Conservation (phyloP, 2,113 vertebrate species). For the human (Homo sapiens) region DNA sequence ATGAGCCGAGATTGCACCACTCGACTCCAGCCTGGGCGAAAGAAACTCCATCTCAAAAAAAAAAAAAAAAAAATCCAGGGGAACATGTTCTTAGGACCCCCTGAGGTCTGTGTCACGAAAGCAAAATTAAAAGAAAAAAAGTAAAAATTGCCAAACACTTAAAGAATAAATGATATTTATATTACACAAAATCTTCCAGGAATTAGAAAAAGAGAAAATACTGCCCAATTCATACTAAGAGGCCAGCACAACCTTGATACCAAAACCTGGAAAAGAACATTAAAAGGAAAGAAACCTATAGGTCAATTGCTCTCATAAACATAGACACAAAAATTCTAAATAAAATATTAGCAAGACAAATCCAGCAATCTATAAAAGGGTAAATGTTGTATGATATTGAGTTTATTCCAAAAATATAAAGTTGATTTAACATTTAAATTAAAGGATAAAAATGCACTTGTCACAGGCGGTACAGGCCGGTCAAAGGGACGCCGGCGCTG, state of each 20-base stretch:
- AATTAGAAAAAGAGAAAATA: neutral
- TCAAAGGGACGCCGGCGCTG: no score
- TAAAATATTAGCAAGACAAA: neutral
- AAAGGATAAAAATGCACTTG: neutral
- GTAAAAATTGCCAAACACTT: neutral
- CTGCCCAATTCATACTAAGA: neutral
- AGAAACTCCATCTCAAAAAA: no score
- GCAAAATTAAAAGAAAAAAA: no score
- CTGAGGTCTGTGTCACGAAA: no score
- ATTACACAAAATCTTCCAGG: neutral
- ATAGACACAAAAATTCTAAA: neutral
- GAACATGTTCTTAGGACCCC: no score
- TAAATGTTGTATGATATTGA: neutral
- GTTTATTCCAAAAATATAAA: neutral
- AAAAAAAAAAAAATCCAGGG: no score
- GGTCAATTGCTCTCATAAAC: neutral
- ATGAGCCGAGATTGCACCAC: no score
- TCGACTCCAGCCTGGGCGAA: no score
- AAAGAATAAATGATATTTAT: neutral
- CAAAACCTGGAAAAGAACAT: neutral
- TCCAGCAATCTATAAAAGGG: neutral
- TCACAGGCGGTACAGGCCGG: no score
- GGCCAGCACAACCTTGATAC: neutral
- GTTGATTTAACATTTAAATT: neutral
- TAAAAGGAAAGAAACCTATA: neutral